These are phyloP conservation scores for Torymus tubicola DNA, from an alignment of 2,888 invertebrate genomes.

Conservation along the genomic window DNA sequence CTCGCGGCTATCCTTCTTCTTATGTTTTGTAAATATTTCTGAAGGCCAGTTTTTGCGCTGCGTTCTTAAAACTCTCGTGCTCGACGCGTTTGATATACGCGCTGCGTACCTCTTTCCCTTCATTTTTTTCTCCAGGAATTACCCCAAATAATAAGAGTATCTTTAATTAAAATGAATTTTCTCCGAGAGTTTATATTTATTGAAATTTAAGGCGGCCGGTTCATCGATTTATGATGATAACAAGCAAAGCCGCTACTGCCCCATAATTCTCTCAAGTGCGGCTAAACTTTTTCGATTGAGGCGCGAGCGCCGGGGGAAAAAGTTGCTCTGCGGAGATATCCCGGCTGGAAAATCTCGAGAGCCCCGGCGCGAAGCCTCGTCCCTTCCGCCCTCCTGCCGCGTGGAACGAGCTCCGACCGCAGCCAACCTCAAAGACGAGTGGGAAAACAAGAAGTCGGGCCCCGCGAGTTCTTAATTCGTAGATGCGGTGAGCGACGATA, in stretches of 20 bases:
- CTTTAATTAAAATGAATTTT: too few species aligned
- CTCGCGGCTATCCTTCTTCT: not conserved
- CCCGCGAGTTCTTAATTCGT: constrained; percentile 54
- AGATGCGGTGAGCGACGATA: constrained; percentile 67
- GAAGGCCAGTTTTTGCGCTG: not conserved
- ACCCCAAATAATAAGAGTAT: too few species aligned
- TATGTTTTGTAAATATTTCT: constrained; percentile 3
- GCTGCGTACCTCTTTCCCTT: not conserved
- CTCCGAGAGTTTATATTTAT: too few species aligned
- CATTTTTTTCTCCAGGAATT: not conserved
- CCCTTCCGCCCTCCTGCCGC: too few species aligned
- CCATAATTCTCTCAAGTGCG: constrained; percentile 19
- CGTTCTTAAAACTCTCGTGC: too few species aligned
- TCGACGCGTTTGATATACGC: too few species aligned
- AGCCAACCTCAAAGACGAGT: constrained; percentile 46
- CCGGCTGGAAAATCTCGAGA: not conserved
- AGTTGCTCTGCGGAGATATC: not conserved
- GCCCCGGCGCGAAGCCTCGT: not conserved
- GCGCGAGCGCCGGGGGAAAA: not conserved
- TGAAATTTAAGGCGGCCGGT: not conserved
- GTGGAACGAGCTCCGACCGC: not conserved
- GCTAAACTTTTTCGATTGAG: constrained; percentile 40
- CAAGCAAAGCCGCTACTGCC: not conserved
- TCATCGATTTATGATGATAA: constrained; percentile 25
- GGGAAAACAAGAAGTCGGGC: constrained; percentile 48